phyloP scores from a whole-genome alignment of 2,797 vertebrate genomes.

The Anomalospiza imberbis region DNA sequence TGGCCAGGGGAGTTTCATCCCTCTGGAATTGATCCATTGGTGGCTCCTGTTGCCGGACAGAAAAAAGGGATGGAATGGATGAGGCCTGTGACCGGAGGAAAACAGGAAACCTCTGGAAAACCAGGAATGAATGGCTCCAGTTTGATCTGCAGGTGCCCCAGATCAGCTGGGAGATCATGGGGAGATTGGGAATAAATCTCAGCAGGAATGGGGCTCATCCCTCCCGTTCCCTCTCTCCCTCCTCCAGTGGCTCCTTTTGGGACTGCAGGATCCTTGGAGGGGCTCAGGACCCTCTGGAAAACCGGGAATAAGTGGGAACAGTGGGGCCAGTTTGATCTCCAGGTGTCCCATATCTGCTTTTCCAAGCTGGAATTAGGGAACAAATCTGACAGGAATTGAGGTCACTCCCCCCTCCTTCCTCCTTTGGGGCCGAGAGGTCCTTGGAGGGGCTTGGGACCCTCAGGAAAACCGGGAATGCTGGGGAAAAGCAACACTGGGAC shows the following conservation, averaged over 20 bases:
- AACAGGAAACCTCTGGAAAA: background rate
- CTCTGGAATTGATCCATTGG: background rate
- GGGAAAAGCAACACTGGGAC: background rate
- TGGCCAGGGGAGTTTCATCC: fast-evolving
- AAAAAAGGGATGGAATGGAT: background rate
- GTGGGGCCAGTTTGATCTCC: background rate
- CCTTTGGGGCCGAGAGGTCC: too few species aligned
- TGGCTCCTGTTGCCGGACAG: fast-evolving
- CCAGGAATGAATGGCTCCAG: fast-evolving
- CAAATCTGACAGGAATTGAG: background rate
- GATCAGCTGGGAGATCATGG: background rate
- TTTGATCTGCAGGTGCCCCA: background rate
- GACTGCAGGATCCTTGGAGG: fast-evolving
- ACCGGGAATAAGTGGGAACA: background rate
- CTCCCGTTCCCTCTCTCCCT: too few species aligned
- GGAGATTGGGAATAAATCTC: background rate
- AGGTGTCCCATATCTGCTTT: background rate
- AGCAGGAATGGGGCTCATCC: background rate
- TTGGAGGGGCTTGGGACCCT: background rate
- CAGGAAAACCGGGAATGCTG: background rate
- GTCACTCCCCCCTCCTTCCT: background rate
- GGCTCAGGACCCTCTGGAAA: background rate
- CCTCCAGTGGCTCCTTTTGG: background rate
- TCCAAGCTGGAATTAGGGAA: background rate
- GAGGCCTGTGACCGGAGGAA: background rate